These are phyloP conservation scores for Cordilura impudica DNA, from an alignment of 2,888 invertebrate genomes.

Conservation along the genomic window DNA sequence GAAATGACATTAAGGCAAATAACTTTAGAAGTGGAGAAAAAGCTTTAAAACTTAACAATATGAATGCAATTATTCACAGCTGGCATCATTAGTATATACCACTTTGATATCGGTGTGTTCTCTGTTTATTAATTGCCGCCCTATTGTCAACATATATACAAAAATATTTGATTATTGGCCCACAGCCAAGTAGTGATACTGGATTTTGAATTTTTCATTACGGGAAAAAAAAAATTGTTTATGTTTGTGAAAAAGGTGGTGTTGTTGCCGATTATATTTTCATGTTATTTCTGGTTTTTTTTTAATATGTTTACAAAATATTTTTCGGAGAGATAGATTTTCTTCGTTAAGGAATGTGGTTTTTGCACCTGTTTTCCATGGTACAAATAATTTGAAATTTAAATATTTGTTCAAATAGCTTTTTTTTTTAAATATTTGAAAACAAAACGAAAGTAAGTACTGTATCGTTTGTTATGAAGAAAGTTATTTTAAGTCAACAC, in stretches of 20 bases:
- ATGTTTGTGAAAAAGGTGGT: background rate
- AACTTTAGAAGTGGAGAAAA: too few relatives aligned
- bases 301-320: background rate
- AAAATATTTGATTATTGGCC: slow-evolving; percentile 31
- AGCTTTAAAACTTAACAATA: too few relatives aligned
- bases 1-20: too few relatives aligned
- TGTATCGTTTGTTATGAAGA: too few relatives aligned
- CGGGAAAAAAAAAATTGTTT: background rate
- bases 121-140: background rate
- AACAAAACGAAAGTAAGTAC: too few relatives aligned
- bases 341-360: slow-evolving; percentile 38
- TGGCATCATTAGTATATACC: too few relatives aligned
- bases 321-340: slow-evolving; percentile 8
- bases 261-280: background rate
- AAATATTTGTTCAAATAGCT: too few relatives aligned
- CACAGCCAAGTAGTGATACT: slow-evolving; percentile 35
- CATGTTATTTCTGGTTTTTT: background rate
- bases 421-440: too few relatives aligned
- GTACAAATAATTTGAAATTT: too few relatives aligned
- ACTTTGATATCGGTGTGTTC: too few relatives aligned
- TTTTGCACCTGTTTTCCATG: slow-evolving; percentile 43
- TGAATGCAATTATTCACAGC: too few relatives aligned
- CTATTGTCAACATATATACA: background rate
- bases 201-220: background rate
- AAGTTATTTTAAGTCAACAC: too few relatives aligned